These are phyloP conservation scores for Aradus depressus DNA, from an alignment of 2,888 invertebrate species.

Conservation along the genomic window DNA sequence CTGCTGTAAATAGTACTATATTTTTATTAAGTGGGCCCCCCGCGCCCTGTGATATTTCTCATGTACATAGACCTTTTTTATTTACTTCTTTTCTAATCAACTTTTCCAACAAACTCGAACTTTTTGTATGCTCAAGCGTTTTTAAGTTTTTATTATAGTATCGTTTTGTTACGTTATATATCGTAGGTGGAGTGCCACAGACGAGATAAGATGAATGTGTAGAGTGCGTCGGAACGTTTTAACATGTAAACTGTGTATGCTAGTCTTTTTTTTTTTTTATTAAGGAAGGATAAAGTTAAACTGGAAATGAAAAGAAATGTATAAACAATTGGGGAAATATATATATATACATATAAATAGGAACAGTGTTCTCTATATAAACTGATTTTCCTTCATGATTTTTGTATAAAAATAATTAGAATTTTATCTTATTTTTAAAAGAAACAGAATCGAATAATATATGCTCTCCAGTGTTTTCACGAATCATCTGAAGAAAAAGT, in stretches of 20 bases:
- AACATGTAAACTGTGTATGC: conserved; percentile 21
- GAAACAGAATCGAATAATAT: conserved; percentile 2
- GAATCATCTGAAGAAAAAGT: neutral
- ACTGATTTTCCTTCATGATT: conserved; percentile 11
- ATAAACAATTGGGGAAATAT: conserved; percentile 5
- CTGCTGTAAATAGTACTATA: conserved; percentile 38
- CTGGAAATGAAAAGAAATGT: conserved; percentile 7
- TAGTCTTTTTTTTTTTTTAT: conserved; percentile 23
- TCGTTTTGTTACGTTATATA: too few species aligned
- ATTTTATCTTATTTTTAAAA: conserved; percentile 7
- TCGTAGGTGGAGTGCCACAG: conserved; percentile 17
- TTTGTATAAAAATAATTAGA: conserved; percentile 15
- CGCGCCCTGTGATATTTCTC: conserved; percentile 14
- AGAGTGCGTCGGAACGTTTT: conserved; percentile 16
- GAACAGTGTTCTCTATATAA: conserved; percentile 12
- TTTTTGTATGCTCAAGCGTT: conserved; percentile 17
- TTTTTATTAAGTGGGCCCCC: conserved; percentile 15
- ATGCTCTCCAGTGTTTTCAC: conserved; percentile 2
- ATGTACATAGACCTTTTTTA: conserved; percentile 10
- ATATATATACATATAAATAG: conserved; percentile 6
- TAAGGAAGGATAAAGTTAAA: conserved; percentile 10
- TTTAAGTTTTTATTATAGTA: conserved; percentile 6
- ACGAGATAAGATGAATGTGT: conserved; percentile 18
- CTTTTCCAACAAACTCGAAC: conserved; percentile 1
- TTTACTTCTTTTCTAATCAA: conserved; percentile 5